These are phyloP conservation scores for Liopterus haemorrhoidalis DNA, from an alignment of 2,888 invertebrate genomes.

Conservation along the genomic window DNA sequence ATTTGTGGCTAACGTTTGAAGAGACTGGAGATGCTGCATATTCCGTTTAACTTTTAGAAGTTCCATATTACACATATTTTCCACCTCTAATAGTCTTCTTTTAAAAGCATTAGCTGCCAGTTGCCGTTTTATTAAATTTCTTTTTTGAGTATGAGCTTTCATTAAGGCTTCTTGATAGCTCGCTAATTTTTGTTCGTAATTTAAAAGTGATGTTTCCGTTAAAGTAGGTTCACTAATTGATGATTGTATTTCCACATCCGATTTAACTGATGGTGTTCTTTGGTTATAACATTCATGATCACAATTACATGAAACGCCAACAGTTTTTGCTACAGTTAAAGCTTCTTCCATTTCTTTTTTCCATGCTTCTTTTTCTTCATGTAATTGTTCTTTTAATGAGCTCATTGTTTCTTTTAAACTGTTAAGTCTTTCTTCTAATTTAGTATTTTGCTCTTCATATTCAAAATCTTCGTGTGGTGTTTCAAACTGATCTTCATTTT, in stretches of 20 bases:
- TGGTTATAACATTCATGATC: conserved; percentile 1
- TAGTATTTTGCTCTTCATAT: conserved; percentile 27
- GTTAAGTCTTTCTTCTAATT: conserved; percentile 38
- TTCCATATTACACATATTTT: conserved; percentile 45
- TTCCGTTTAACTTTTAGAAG: conserved; percentile 42
- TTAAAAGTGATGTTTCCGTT: conserved; percentile 34
- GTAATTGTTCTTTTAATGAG: conserved; percentile 37
- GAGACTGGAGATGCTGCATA: conserved; percentile 41
- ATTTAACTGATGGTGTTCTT: neutral
- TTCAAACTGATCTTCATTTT: too few species aligned
- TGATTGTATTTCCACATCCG: conserved; percentile 4
- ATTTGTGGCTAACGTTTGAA: conserved; percentile 42
- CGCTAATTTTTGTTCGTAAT: conserved; percentile 39
- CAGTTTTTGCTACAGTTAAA: conserved; percentile 1
- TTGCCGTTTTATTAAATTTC: conserved; percentile 38
- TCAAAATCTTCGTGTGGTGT: too few species aligned
- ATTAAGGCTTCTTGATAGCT: conserved; percentile 39
- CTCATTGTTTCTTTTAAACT: conserved; percentile 37
- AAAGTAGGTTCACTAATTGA: conserved; percentile 29
- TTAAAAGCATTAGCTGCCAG: conserved; percentile 43
- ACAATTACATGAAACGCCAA: conserved; percentile 3
- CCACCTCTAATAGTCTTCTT: conserved; percentile 43
- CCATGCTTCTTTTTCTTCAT: conserved; percentile 40
- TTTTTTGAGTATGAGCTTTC: conserved; percentile 39
- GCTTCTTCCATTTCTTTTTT: conserved; percentile 39